These are phyloP conservation scores for Nansenia antarctica DNA, from an alignment of 2,113 vertebrate species.

Conservation along the genomic window DNA sequence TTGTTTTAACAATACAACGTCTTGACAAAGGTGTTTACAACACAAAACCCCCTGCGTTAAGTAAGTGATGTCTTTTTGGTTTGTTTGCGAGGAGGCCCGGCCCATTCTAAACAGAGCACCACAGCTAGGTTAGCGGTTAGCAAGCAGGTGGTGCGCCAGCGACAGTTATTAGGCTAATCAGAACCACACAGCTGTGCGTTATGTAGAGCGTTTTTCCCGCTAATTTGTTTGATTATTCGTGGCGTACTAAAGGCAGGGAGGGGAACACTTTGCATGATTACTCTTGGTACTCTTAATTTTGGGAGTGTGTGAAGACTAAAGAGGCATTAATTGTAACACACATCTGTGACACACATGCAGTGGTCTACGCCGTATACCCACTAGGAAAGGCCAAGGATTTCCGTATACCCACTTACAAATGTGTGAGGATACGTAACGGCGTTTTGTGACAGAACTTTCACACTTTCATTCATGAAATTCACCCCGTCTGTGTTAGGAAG, in stretches of 20 bases:
- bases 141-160: constrained; percentile 58
- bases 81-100: constrained; percentile 30
- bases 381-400: no score
- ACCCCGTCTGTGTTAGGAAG: no score
- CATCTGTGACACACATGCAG: constrained; percentile 30
- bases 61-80: no score
- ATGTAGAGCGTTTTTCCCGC: constrained; percentile 62
- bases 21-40: not conserved
- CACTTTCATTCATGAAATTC: no score
- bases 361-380: no score
- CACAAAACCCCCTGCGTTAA: constrained; percentile 15
- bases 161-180: constrained; percentile 66
- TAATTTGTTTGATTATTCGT: constrained; percentile 70
- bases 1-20: constrained; percentile 13
- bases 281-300: constrained; percentile 65
- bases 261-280: constrained; percentile 66
- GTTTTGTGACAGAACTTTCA: no score
- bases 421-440: no score
- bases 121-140: constrained; percentile 49
- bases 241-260: constrained; percentile 60
- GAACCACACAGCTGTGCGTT: constrained; percentile 73
- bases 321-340: constrained; percentile 48
- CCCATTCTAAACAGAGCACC: constrained; percentile 25
- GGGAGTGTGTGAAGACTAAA: constrained; percentile 53
- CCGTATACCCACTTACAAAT: no score